Percentiles rank a stretch among this genome's conserved stretches.
Conservation (phyloP, 2,113 vertebrate genomes). For the Lucifuga dentata region DNA sequence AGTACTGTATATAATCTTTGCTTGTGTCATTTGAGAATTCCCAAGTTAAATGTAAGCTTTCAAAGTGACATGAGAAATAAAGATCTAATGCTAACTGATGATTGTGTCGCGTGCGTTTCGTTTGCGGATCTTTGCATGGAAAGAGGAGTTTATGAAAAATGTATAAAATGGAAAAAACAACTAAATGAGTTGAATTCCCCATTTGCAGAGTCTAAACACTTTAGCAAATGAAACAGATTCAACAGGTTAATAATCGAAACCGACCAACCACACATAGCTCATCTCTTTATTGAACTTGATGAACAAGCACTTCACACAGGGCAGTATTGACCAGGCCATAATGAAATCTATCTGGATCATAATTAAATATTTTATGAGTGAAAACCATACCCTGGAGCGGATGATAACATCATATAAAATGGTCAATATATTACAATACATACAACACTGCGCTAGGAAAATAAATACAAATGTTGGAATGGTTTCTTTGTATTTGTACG, state of each 20-base stretch:
- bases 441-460: slow-evolving; percentile 45
- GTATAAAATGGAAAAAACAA: too few species aligned
- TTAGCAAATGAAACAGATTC: too few species aligned
- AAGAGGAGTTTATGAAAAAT: too few species aligned
- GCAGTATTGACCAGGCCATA: background rate
- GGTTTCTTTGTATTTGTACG: slow-evolving; percentile 9
- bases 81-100: slow-evolving; percentile 76
- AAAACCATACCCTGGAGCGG: background rate
- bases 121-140: too few species aligned
- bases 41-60: slow-evolving; percentile 82
- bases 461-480: slow-evolving; percentile 63
- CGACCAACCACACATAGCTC: background rate
- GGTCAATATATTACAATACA: slow-evolving; percentile 52
- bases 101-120: background rate
- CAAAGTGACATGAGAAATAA: slow-evolving; percentile 87
- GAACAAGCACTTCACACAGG: background rate
- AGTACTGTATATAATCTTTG: slow-evolving; percentile 85
- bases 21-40: slow-evolving; percentile 83
- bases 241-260: too few species aligned
- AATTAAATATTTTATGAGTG: background rate
- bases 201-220: too few species aligned
- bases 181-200: too few species aligned
- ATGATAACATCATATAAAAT: slow-evolving; percentile 23
- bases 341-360: background rate
- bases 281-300: slow-evolving; percentile 38